These are phyloP conservation scores for Genyomyrus donnyi DNA, from an alignment of 2,113 vertebrate genomes.

Conservation along the genomic window DNA sequence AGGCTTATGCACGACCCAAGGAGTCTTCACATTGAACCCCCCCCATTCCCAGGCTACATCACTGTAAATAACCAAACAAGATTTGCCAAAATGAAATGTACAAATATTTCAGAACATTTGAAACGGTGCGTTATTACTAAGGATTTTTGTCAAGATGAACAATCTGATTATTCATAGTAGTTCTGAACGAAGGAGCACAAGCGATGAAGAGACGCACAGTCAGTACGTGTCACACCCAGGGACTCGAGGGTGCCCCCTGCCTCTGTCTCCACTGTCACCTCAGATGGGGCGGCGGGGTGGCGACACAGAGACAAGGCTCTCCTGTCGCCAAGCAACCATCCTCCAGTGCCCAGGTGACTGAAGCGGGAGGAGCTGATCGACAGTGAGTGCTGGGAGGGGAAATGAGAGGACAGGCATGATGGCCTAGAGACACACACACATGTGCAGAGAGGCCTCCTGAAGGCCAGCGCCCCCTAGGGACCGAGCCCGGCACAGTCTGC, in stretches of 20 bases:
- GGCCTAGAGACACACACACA: neutral
- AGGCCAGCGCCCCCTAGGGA: neutral
- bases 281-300: neutral
- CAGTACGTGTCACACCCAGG: neutral
- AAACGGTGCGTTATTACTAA: neutral
- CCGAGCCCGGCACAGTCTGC: neutral
- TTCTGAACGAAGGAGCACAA: slow-evolving; percentile 25
- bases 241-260: neutral
- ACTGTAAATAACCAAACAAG: slow-evolving; percentile 21
- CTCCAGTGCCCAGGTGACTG: neutral
- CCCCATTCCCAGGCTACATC: slow-evolving; percentile 23
- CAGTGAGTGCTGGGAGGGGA: too few relatives aligned
- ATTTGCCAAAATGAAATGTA: slow-evolving; percentile 25
- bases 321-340: neutral
- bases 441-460: neutral
- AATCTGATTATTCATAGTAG: slow-evolving; percentile 31
- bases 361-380: neutral
- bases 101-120: slow-evolving; percentile 10
- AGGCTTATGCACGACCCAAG: slow-evolving; percentile 44
- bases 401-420: neutral
- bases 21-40: slow-evolving; percentile 55
- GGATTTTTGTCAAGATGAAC: neutral
- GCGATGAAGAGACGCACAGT: neutral
- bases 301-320: neutral
- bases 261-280: neutral